Conservation (phyloP, 2,888 invertebrate species). For the Leptura quadrifasciata region DNA sequence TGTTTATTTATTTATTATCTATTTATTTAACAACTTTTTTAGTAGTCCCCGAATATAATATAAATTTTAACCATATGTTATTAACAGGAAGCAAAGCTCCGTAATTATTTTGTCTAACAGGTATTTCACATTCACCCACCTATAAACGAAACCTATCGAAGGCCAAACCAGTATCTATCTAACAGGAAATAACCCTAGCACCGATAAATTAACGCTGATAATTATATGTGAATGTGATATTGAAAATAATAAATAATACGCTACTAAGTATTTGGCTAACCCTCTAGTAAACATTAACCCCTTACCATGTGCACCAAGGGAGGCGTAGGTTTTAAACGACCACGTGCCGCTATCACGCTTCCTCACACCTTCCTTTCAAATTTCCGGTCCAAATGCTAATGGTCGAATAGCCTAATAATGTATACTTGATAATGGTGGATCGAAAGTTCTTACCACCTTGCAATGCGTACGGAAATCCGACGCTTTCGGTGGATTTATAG, state of each 20-base stretch:
- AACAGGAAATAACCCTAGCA: slow-evolving; percentile 5
- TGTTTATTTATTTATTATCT: no score
- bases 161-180: background rate
- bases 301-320: slow-evolving; percentile 44
- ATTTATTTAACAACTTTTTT: background rate
- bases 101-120: background rate
- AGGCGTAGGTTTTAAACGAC: slow-evolving; percentile 50
- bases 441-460: slow-evolving; percentile 18
- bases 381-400: slow-evolving; percentile 69
- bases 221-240: slow-evolving; percentile 18
- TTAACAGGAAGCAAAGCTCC: background rate
- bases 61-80: background rate
- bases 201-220: slow-evolving; percentile 13
- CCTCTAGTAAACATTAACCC: slow-evolving; percentile 50
- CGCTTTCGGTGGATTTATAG: slow-evolving; percentile 2
- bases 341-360: slow-evolving; percentile 55
- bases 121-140: background rate
- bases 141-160: background rate
- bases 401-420: slow-evolving; percentile 64
- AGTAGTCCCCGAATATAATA: background rate
- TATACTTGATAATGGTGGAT: slow-evolving; percentile 59
- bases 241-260: slow-evolving; percentile 22
- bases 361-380: slow-evolving; percentile 68
- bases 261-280: slow-evolving; percentile 13
- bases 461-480: slow-evolving; percentile 13